Conservation (phyloP, 37 sponge, comb jelly and placozoan species). For the Hexactinellida sp. region DNA sequence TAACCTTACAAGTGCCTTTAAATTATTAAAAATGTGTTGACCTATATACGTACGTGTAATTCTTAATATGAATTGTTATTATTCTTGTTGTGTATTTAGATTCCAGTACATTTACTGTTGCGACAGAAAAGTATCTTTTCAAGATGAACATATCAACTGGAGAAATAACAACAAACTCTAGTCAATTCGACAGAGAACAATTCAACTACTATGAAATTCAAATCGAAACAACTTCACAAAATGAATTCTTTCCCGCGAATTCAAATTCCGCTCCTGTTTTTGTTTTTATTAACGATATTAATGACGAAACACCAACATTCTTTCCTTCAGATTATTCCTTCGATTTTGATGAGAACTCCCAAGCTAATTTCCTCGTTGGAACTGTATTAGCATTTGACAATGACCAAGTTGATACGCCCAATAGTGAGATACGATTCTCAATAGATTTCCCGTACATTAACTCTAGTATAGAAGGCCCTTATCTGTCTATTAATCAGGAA, state of each 20-base stretch:
- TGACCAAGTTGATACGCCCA: not conserved
- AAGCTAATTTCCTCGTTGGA: not conserved
- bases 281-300: not conserved
- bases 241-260: not conserved
- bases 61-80: too few species aligned
- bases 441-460: not conserved
- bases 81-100: too few species aligned
- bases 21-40: too few species aligned
- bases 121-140: constrained; percentile 6
- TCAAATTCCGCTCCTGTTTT: not conserved
- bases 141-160: constrained; percentile 28
- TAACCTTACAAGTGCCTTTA: too few species aligned
- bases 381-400: not conserved
- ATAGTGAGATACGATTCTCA: not conserved
- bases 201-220: not conserved
- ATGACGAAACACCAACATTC: constrained; percentile 39
- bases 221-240: not conserved
- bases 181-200: not conserved
- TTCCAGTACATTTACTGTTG: too few species aligned
- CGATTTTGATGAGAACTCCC: not conserved
- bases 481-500: not conserved
- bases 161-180: constrained; percentile 14
- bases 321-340: not conserved
- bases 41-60: too few species aligned
- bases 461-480: not conserved